Evolutionary conservation across 2,888 invertebrate species (phyloP).

Genomic region (Pristionchus japonicus): DNA sequence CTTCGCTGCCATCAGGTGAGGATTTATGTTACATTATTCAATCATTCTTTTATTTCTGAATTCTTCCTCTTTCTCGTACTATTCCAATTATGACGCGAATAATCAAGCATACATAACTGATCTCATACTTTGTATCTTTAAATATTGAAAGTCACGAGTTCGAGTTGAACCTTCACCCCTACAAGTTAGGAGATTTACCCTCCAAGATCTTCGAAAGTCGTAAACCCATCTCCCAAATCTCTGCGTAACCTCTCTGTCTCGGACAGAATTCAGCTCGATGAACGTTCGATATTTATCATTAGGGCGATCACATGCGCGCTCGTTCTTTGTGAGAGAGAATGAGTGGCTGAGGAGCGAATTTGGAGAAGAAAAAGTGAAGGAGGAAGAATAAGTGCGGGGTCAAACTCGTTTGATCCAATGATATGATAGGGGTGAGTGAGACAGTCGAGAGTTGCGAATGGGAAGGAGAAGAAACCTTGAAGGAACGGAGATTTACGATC

Average conservation of each 20-base stretch:
- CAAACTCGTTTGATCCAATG: background rate
- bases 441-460: background rate
- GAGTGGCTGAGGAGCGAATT: background rate
- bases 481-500: background rate
- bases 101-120: too few relatives aligned
- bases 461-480: background rate
- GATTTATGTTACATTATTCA: too few relatives aligned
- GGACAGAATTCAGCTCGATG: background rate
- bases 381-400: background rate
- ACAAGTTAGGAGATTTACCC: background rate
- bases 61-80: too few relatives aligned
- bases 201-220: constrained; percentile 1
- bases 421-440: background rate
- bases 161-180: too few relatives aligned
- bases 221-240: background rate
- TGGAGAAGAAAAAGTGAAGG: constrained; percentile 16
- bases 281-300: background rate
- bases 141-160: too few relatives aligned
- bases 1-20: constrained; percentile 76
- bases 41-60: too few relatives aligned
- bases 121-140: too few relatives aligned
- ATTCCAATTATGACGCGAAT: too few relatives aligned
- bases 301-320: background rate
- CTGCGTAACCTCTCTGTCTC: background rate
- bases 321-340: constrained; percentile 6